Percentiles rank a stretch among this genome's conserved stretches.
Conservation (phyloP, 2,797 vertebrate genomes). For the Carduelis carduelis region DNA sequence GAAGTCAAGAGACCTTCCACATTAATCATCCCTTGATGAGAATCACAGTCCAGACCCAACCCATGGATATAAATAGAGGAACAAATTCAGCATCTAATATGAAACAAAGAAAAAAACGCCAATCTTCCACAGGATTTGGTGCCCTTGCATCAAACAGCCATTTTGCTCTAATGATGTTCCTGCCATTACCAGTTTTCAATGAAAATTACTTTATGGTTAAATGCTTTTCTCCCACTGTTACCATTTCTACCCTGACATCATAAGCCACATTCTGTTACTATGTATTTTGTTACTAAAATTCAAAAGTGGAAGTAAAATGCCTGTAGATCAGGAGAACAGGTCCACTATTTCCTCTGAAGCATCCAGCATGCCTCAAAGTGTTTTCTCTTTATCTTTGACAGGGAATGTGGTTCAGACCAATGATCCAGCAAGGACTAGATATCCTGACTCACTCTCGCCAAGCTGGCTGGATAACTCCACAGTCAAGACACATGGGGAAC, state of each 20-base stretch:
- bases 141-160: background rate
- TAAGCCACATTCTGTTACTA: background rate
- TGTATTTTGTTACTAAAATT: background rate
- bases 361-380: background rate
- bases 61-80: background rate
- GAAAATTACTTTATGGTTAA: background rate
- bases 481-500: background rate
- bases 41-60: background rate
- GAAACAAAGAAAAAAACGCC: rapidly evolving
- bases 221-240: background rate
- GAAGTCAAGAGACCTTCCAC: background rate
- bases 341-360: background rate
- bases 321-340: background rate
- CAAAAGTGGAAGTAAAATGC: background rate
- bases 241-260: background rate
- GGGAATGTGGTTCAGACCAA: background rate
- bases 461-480: background rate
- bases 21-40: background rate
- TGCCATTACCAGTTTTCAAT: background rate
- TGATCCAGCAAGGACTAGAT: background rate
- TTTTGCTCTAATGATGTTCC: background rate
- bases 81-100: background rate
- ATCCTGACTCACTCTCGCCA: background rate
- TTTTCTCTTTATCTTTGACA: background rate
- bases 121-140: background rate